A percentile compares a stretch with the other conserved stretches of the same genome.
Conservation (phyloP, 2,113 vertebrate genomes). For the Phycodurus eques region DNA sequence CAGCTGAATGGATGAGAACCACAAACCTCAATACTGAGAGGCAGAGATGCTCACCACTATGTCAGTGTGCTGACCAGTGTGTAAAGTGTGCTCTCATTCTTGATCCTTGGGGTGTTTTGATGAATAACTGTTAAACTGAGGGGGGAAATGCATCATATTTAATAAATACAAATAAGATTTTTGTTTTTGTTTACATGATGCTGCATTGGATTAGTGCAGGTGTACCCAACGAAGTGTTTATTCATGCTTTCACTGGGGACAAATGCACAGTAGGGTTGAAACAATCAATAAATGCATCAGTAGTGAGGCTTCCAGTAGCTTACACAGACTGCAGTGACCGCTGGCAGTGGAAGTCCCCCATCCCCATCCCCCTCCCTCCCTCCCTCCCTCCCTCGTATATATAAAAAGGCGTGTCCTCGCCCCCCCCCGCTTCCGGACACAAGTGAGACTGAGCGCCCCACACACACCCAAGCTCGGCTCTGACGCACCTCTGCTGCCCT, state of each 20-base stretch:
- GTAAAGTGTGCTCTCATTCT: not conserved
- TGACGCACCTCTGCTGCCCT: conserved; percentile 54
- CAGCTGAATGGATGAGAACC: too few relatives aligned
- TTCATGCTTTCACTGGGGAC: not conserved
- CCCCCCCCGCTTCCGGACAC: not conserved
- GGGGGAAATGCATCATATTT: too few relatives aligned
- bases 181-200: not conserved
- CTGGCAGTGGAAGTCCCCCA: conserved; percentile 23
- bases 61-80: too few relatives aligned
- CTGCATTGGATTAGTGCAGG: not conserved
- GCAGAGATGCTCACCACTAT: too few relatives aligned
- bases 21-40: too few relatives aligned
- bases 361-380: conserved; percentile 29
- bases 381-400: conserved; percentile 30
- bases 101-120: too few relatives aligned
- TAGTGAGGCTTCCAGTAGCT: not conserved
- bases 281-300: not conserved
- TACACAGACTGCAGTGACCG: conserved; percentile 22
- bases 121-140: too few relatives aligned
- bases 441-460: not conserved
- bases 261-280: not conserved
- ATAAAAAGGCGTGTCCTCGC: conserved; percentile 39
- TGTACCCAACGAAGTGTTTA: not conserved
- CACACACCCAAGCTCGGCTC: conserved; percentile 47
- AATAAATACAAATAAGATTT: too few relatives aligned